These are phyloP conservation scores for Cephus runcator DNA, from an alignment of 2,888 invertebrate genomes.

Conservation along the genomic window DNA sequence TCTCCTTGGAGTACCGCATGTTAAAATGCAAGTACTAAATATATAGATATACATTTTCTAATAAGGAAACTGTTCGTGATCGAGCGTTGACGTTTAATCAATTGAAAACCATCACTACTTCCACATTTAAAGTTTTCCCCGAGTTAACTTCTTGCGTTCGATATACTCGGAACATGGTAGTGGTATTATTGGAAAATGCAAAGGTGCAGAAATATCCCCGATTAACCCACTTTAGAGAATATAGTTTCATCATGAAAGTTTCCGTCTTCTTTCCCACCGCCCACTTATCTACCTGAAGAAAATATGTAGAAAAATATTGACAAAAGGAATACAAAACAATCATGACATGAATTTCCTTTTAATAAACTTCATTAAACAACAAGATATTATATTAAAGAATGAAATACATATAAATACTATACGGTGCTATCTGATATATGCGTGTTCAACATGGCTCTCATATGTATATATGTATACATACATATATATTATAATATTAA, in stretches of 20 bases:
- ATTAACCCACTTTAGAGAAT: background rate
- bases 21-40: background rate
- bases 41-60: background rate
- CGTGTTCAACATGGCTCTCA: slow-evolving; percentile 32
- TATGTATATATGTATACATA: slow-evolving; percentile 7
- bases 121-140: background rate
- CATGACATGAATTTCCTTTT: background rate
- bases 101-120: background rate
- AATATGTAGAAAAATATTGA: background rate
- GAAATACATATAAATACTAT: slow-evolving; percentile 39
- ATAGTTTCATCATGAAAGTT: background rate
- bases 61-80: background rate
- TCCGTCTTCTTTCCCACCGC: background rate
- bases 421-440: slow-evolving; percentile 30
- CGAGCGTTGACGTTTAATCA: background rate
- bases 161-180: background rate
- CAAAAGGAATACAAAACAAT: background rate
- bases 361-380: slow-evolving; percentile 16
- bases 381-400: slow-evolving; percentile 14
- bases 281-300: background rate
- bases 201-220: background rate
- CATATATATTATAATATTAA: slow-evolving; percentile 32
- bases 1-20: background rate
- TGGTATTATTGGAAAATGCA: background rate
- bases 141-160: background rate